phyloP scores from a whole-genome alignment of 92 coral and sea anemone species.

The Porites rus region DNA sequence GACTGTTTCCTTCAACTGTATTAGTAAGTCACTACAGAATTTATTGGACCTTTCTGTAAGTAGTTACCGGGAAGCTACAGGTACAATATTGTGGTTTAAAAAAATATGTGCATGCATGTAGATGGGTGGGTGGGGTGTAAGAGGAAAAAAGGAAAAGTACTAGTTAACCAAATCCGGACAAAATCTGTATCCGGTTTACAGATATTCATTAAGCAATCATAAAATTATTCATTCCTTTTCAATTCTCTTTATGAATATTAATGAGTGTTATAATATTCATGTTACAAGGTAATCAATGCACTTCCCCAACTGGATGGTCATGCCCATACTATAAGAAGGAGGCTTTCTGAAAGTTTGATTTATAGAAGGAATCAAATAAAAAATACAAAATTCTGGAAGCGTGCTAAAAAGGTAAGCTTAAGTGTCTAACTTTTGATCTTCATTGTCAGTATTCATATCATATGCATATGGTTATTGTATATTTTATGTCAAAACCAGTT shows the following conservation, averaged over 20 bases:
- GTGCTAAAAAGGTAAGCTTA: conserved; percentile 4
- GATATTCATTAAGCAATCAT: conserved; percentile 1
- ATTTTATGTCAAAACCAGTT: too few species aligned
- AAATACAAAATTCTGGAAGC: conserved; percentile 4
- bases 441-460: background rate
- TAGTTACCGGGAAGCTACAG: too few species aligned
- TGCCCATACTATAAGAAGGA: conserved; percentile 13
- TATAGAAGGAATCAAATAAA: conserved; percentile 5
- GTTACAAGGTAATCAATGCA: conserved; percentile 25
- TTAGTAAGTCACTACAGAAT: background rate
- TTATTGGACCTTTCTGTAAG: background rate
- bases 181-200: conserved; percentile 11
- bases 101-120: too few species aligned
- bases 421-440: background rate
- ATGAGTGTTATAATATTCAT: background rate
- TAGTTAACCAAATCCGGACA: background rate
- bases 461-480: too few species aligned
- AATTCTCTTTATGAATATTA: background rate
- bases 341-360: conserved; percentile 31
- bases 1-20: background rate
- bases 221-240: background rate
- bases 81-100: background rate
- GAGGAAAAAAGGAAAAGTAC: too few species aligned
- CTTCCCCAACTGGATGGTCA: conserved; percentile 24
- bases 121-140: too few species aligned